These are phyloP conservation scores for Drosophila bipectinata DNA, from an alignment of 1,140 invertebrate species.

Conservation along the genomic window DNA sequence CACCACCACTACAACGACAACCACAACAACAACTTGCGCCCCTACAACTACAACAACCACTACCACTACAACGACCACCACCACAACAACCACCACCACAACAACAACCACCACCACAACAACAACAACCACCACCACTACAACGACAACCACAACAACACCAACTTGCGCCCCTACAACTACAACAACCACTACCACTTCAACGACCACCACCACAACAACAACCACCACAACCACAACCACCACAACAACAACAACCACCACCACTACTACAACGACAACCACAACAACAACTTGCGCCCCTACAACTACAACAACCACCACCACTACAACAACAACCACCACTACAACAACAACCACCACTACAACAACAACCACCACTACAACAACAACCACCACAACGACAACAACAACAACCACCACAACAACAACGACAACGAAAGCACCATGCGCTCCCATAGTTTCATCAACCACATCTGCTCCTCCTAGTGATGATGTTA, in stretches of 20 bases:
- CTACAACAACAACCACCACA: constrained; percentile 13
- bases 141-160: constrained; percentile 3
- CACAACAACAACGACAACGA: constrained; percentile 2
- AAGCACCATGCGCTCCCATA: neutral
- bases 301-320: constrained; percentile 6
- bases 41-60: constrained; percentile 16
- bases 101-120: neutral
- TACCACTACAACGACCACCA: constrained; percentile 11
- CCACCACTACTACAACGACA: constrained; percentile 4
- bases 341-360: constrained; percentile 7
- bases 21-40: constrained; percentile 11
- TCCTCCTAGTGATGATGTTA: neutral
- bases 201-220: constrained; percentile 12
- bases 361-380: constrained; percentile 15
- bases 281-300: constrained; percentile 4
- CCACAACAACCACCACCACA: constrained; percentile 2
- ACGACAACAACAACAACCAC: constrained; percentile 14
- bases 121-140: constrained; percentile 12
- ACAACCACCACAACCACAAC: constrained; percentile 16
- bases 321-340: constrained; percentile 6
- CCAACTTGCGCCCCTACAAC: constrained; percentile 13
- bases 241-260: constrained; percentile 10
- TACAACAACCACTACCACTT: constrained; percentile 6
- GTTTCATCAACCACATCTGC: neutral
- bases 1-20: neutral